phyloP scores from a whole-genome alignment of 2,888 invertebrate species.

The Bugula neritina region DNA sequence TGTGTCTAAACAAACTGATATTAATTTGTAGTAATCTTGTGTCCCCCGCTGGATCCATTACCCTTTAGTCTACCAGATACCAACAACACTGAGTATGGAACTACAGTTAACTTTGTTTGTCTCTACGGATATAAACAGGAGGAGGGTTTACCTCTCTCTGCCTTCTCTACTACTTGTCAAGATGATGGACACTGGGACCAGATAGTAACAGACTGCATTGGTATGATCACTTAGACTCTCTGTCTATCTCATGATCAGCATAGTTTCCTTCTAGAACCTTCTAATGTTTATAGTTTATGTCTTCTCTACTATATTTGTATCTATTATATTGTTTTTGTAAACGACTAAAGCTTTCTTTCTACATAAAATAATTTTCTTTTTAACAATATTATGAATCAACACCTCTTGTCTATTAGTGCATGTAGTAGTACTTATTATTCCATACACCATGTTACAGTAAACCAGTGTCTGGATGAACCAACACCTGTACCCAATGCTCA shows the following conservation, averaged over 20 bases:
- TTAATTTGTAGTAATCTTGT: not conserved
- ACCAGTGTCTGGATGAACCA: conserved; percentile 14
- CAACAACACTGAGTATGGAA: not conserved
- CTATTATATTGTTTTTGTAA: no score
- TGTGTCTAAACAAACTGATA: not conserved
- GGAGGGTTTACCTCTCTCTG: not conserved
- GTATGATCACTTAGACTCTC: no score
- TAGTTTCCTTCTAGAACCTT: no score
- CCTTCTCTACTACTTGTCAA: not conserved
- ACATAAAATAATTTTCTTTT: no score
- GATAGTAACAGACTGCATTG: not conserved
- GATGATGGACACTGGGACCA: conserved; percentile 2
- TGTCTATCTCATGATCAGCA: no score
- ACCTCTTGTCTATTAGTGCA: no score
- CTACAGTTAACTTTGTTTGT: not conserved
- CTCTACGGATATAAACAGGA: not conserved
- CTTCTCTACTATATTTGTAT: no score
- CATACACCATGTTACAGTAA: no score
- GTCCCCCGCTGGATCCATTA: not conserved
- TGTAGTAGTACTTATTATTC: no score
- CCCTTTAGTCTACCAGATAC: not conserved
- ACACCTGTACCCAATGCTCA: not conserved
- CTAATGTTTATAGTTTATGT: no score
- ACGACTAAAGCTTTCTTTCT: no score
- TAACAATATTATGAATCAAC: no score